These are phyloP conservation scores for Halichoeres trimaculatus DNA, from an alignment of 2,113 vertebrate species.

Conservation along the genomic window DNA sequence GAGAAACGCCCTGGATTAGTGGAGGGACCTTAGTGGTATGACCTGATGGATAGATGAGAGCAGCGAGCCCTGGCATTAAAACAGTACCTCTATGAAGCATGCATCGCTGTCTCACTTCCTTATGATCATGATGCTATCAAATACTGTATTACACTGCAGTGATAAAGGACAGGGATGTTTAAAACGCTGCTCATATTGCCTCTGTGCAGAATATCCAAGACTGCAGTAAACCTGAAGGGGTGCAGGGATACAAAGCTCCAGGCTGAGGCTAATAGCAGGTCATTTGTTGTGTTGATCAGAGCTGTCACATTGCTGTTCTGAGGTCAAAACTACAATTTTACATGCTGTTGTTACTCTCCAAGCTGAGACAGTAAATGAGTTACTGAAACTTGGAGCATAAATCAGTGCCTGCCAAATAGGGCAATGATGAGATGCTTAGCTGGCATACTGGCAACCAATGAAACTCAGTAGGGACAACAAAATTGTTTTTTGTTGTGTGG, in stretches of 20 bases:
- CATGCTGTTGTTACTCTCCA: conserved; percentile 39
- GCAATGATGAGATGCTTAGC: too few species aligned
- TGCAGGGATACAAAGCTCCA: conserved; percentile 21
- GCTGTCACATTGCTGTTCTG: conserved; percentile 33
- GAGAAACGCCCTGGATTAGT: neutral
- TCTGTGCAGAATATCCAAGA: conserved; percentile 26
- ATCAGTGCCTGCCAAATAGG: too few species aligned
- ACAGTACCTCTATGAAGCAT: conserved; percentile 14
- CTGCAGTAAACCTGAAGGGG: conserved; percentile 27
- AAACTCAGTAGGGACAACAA: too few species aligned
- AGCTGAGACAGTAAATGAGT: conserved; percentile 39
- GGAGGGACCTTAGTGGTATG: neutral
- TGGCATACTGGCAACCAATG: too few species aligned
- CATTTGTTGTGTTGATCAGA: conserved; percentile 69
- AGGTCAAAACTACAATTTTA: conserved; percentile 45
- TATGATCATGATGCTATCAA: conserved; percentile 42
- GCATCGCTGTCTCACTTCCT: conserved; percentile 5
- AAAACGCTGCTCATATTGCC: conserved; percentile 28
- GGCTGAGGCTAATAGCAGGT: conserved; percentile 62
- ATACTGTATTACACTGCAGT: conserved; percentile 27
- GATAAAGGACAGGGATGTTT: conserved; percentile 20
- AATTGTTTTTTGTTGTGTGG: too few species aligned
- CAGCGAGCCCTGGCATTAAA: conserved; percentile 8
- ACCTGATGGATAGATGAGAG: neutral
- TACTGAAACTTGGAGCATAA: too few species aligned